phyloP scores from a whole-genome alignment of 92 coral and sea anemone species.

The Umimayanthus chanpuru region DNA sequence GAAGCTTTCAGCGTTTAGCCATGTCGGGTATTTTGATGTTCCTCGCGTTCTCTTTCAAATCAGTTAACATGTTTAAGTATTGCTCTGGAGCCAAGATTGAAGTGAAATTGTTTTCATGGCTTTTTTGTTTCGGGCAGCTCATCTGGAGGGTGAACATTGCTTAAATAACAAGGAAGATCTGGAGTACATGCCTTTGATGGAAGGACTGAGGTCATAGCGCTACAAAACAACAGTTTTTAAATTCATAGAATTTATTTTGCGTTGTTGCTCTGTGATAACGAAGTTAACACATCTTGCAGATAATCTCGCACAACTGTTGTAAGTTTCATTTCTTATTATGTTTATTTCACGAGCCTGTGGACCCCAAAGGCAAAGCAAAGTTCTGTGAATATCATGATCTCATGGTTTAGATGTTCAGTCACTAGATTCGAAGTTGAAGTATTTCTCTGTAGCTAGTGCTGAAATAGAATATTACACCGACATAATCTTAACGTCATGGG shows the following conservation, averaged over 20 bases:
- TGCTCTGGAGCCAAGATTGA: neutral
- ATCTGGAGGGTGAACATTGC: slow-evolving; percentile 25
- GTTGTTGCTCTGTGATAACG: slow-evolving; percentile 5
- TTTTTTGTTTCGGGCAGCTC: neutral
- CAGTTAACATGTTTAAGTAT: neutral
- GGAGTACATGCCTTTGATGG: slow-evolving; percentile 23
- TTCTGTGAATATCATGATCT: slow-evolving; percentile 28
- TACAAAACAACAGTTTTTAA: neutral
- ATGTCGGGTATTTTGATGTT: slow-evolving; percentile 21
- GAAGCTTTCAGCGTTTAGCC: slow-evolving; percentile 38
- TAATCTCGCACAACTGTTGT: neutral
- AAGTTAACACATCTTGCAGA: neutral
- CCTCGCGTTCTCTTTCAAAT: neutral
- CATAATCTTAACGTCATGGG: neutral
- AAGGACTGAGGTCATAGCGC: neutral
- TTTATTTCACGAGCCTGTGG: slow-evolving; percentile 24
- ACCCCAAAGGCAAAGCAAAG: slow-evolving; percentile 25
- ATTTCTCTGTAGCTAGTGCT: neutral
- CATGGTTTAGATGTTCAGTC: slow-evolving; percentile 33
- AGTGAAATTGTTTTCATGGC: slow-evolving; percentile 16
- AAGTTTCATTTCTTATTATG: neutral
- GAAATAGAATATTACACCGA: neutral
- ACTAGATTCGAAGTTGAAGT: slow-evolving; percentile 18
- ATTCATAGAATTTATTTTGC: neutral
- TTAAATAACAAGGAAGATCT: neutral